These are phyloP conservation scores for Cottus gobio DNA, from an alignment of 2,113 vertebrate species.

Conservation along the genomic window DNA sequence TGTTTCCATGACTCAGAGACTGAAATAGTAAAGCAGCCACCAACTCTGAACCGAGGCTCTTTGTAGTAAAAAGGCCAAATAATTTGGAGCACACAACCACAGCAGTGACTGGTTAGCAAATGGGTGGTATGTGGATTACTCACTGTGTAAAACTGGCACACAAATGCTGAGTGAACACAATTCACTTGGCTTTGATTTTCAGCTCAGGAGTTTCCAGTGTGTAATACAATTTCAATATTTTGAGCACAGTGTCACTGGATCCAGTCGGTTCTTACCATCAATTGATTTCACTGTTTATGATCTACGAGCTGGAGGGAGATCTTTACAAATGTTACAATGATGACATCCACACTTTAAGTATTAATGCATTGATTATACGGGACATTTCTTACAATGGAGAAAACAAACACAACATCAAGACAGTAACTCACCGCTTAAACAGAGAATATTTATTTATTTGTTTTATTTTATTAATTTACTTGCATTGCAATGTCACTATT, in stretches of 20 bases:
- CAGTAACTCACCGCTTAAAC: constrained; percentile 7
- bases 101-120: constrained; percentile 46
- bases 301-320: constrained; percentile 2
- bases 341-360: constrained; percentile 17
- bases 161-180: constrained; percentile 38
- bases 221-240: constrained; percentile 25
- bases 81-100: constrained; percentile 49
- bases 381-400: constrained; percentile 3
- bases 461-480: constrained; percentile 3
- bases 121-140: constrained; percentile 46
- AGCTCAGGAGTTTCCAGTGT: constrained; percentile 23
- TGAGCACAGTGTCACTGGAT: background rate
- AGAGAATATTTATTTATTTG: constrained; percentile 36
- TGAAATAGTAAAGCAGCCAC: constrained; percentile 63
- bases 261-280: constrained; percentile 12
- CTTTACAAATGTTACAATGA: constrained; percentile 16
- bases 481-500: constrained; percentile 27
- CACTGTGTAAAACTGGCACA: constrained; percentile 31
- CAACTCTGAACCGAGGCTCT: constrained; percentile 44
- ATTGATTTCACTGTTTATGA: constrained; percentile 14
- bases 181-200: constrained; percentile 15
- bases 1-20: constrained; percentile 72
- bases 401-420: background rate
- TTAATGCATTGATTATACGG: background rate
- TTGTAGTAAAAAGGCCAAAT: constrained; percentile 58